These are phyloP conservation scores for Sitobion miscanthi DNA, from an alignment of 1,140 invertebrate species.

Conservation along the genomic window DNA sequence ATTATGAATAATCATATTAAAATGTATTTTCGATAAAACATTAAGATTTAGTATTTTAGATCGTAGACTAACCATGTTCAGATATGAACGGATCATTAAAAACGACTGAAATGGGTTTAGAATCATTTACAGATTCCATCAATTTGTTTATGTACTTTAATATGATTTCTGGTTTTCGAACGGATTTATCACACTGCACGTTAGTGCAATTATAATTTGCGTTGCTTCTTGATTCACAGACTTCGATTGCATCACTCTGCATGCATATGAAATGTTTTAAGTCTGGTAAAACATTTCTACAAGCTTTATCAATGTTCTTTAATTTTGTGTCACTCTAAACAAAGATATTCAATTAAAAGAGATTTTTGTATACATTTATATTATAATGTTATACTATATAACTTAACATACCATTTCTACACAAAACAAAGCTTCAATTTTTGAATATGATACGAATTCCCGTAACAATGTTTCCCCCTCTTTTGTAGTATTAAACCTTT, in stretches of 20 bases:
- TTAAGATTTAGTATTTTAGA: background rate
- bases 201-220: slow-evolving; percentile 15
- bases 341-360: background rate
- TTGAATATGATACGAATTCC: slow-evolving; percentile 15
- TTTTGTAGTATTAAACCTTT: slow-evolving; percentile 32
- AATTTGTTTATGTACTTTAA: background rate
- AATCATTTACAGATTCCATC: background rate
- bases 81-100: background rate
- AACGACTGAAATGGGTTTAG: slow-evolving; percentile 9
- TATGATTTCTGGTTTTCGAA: slow-evolving; percentile 21
- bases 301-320: slow-evolving; percentile 22
- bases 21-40: background rate
- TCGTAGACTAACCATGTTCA: slow-evolving; percentile 4
- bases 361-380: background rate
- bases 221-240: slow-evolving; percentile 38
- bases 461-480: slow-evolving; percentile 14
- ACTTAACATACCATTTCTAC: slow-evolving; percentile 45
- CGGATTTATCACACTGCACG: slow-evolving; percentile 27
- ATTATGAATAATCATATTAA: background rate
- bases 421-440: slow-evolving; percentile 41
- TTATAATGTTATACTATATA: background rate
- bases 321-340: slow-evolving; percentile 22
- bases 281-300: slow-evolving; percentile 17
- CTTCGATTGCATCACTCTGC: slow-evolving; percentile 49
- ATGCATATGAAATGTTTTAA: slow-evolving; percentile 49